Evolutionary conservation across 2,113 vertebrate genomes (phyloP).

Genomic region (Suricata suricatta): DNA sequence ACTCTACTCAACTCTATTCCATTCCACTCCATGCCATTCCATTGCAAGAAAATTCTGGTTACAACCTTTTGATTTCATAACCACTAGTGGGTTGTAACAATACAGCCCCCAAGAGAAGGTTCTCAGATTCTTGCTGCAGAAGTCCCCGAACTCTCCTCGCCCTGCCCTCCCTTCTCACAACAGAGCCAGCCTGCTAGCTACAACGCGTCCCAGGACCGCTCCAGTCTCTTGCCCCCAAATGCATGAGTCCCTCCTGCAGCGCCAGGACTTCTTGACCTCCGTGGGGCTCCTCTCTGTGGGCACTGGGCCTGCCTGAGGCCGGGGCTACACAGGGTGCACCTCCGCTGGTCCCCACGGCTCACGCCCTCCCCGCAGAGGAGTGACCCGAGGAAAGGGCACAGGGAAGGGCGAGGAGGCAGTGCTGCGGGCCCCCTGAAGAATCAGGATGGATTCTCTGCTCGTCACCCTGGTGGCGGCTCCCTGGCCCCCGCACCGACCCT

Average conservation of each 20-base stretch:
- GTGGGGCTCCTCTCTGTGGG: neutral
- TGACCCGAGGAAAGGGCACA: neutral
- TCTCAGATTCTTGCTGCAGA: neutral
- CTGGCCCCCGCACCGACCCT: neutral
- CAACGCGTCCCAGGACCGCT: neutral
- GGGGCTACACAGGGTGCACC: accelerated
- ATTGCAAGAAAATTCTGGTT: neutral
- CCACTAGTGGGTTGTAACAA: neutral
- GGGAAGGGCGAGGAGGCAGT: neutral
- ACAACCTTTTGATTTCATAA: neutral
- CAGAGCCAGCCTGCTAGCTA: neutral
- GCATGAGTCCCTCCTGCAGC: accelerated
- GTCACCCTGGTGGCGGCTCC: neutral
- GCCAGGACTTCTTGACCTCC: neutral
- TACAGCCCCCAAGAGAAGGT: neutral
- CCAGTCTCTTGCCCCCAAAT: too few relatives aligned
- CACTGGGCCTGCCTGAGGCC: neutral
- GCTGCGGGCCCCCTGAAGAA: neutral
- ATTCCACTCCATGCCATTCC: neutral
- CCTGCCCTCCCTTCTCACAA: neutral
- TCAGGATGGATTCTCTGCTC: neutral
- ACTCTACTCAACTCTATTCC: neutral
- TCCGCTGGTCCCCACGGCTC: neutral
- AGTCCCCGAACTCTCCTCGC: neutral
- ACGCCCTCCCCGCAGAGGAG: neutral